phyloP scores from a whole-genome alignment of 2,797 vertebrate species.

The Diplodus puntazzo region DNA sequence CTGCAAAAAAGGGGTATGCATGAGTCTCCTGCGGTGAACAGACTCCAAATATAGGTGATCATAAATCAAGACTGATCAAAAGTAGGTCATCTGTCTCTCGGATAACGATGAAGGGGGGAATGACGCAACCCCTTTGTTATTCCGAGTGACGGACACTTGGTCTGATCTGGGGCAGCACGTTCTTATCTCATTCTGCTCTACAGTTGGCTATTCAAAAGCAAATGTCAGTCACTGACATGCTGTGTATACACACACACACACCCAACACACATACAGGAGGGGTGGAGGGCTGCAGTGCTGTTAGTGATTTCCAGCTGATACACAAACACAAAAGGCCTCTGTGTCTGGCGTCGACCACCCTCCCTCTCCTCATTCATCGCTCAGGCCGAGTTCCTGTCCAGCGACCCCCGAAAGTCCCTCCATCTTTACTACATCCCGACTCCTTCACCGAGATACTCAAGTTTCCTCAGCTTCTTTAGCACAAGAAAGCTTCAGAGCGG shows the following conservation, averaged over 20 bases:
- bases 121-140: slow-evolving; percentile 17
- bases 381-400: slow-evolving; percentile 48
- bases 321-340: slow-evolving; percentile 77
- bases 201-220: slow-evolving; percentile 69
- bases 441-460: not conserved
- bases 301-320: slow-evolving; percentile 81
- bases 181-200: slow-evolving; percentile 63
- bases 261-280: slow-evolving; percentile 33
- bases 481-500: slow-evolving; percentile 20
- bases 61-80: not conserved
- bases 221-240: slow-evolving; percentile 64
- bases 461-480: not conserved
- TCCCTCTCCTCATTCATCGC: slow-evolving; percentile 43
- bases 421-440: slow-evolving; percentile 14
- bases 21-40: not conserved
- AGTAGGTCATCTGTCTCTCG: not conserved
- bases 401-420: slow-evolving; percentile 27
- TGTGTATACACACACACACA: slow-evolving; percentile 28
- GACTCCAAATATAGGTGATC: not conserved
- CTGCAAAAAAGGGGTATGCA: too few relatives aligned
- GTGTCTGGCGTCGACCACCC: slow-evolving; percentile 66
- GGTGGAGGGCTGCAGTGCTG: slow-evolving; percentile 54
- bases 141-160: slow-evolving; percentile 4
- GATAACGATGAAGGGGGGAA: not conserved
- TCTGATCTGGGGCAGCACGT: slow-evolving; percentile 34